phyloP scores from a whole-genome alignment of 2,888 invertebrate genomes.

The Blomia tropicalis region DNA sequence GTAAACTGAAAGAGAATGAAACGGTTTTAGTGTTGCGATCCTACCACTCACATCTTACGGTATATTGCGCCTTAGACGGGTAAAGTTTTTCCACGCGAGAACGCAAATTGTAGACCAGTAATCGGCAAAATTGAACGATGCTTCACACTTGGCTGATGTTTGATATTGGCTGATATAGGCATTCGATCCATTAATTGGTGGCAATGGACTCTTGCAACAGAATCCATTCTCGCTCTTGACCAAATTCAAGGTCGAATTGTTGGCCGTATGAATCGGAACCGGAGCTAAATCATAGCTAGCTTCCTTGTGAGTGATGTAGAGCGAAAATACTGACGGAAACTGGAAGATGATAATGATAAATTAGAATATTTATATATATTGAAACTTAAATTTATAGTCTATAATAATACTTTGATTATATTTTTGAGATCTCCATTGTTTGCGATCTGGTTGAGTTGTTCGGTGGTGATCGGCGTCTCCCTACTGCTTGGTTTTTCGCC shows the following conservation, averaged over 20 bases:
- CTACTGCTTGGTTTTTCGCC: not conserved
- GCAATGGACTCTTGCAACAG: not conserved
- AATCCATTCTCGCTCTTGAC: constrained; percentile 13
- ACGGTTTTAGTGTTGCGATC: no score
- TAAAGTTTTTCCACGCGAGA: constrained; percentile 34
- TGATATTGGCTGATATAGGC: not conserved
- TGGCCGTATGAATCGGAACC: not conserved
- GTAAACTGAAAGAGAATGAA: constrained; percentile 33
- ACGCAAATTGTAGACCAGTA: constrained; percentile 23
- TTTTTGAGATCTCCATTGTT: constrained; percentile 24
- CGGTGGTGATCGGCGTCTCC: not conserved
- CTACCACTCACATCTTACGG: constrained; percentile 15
- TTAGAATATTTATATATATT: not conserved
- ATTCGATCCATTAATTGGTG: constrained; percentile 5
- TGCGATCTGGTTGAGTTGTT: constrained; percentile 17
- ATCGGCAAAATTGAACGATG: constrained; percentile 7
- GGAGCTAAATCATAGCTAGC: constrained; percentile 22
- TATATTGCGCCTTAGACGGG: constrained; percentile 31
- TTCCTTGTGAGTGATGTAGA: constrained; percentile 18
- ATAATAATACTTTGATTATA: constrained; percentile 17
- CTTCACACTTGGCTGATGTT: not conserved
- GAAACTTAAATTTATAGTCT: not conserved
- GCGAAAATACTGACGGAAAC: constrained; percentile 26
- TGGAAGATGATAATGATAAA: no score
- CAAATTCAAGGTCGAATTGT: constrained; percentile 18